Conservation (phyloP, 1,140 invertebrate species). For the Chlorops oryzae region DNA sequence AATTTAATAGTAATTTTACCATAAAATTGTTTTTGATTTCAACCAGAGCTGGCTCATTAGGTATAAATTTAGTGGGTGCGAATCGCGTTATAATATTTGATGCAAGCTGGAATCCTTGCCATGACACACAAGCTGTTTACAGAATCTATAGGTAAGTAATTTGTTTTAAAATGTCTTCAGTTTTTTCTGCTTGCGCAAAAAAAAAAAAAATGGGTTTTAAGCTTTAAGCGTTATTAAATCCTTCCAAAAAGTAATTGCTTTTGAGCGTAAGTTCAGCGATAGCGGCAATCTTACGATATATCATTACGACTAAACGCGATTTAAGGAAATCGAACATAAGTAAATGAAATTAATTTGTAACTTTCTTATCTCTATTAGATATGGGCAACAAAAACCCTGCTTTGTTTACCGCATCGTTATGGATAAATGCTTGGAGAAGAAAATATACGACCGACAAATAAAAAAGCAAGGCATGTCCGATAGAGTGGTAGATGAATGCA, state of each 20-base stretch:
- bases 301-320: too few species aligned
- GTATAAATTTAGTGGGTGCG: constrained; percentile 95
- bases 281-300: too few species aligned
- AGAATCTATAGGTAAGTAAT: constrained; percentile 72
- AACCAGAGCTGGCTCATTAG: constrained; percentile 91
- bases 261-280: too few species aligned
- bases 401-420: constrained; percentile 95
- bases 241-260: too few species aligned
- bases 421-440: constrained; percentile 94
- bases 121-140: constrained; percentile 97
- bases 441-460: constrained; percentile 97
- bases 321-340: too few species aligned
- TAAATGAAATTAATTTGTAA: not conserved
- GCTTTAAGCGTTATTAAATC: too few species aligned
- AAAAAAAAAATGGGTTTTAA: too few species aligned
- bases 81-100: constrained; percentile 97
- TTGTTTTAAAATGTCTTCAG: too few species aligned
- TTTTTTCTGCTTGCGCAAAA: too few species aligned
- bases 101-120: constrained; percentile 99
- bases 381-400: constrained; percentile 90
- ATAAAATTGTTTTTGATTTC: constrained; percentile 93
- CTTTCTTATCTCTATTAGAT: constrained; percentile 44
- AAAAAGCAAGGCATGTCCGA: constrained; percentile 97
- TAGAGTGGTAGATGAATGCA: constrained; percentile 94
- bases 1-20: constrained; percentile 90